Evolutionary conservation across 2,888 invertebrate species (phyloP), one percentile per base, ranked within the genome.

Genomic region (Chloroclystis v-ata): DNA sequence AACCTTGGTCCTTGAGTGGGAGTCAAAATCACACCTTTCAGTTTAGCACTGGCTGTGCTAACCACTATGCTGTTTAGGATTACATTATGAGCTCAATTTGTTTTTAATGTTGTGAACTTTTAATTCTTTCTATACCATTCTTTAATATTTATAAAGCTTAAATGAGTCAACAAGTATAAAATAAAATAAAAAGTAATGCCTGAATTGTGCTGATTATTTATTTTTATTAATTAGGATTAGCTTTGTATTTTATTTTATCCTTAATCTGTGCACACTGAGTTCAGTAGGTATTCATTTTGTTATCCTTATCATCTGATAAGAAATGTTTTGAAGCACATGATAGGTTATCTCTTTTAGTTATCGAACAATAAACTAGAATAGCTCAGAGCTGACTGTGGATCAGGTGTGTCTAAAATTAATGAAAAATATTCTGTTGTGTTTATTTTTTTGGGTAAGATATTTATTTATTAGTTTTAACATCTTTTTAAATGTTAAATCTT

Each of bases 251-350:
- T 30, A 12, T 3, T 30, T 30, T 13, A 30, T 13, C 13, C 3
- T 30, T 13, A 13, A 13, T 13, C 30, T 16, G 11, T 35, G 11
- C 20, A 20, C 7, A 11, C 1, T 14, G 16, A 28, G 37, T 52
- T 26, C 41, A 43, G 33, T 14, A 35, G 37, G 35, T 20, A 20
- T 39, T 28, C 43, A 37, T 47, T 37, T 37, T 52, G 44, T 49
- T 49, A 48, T 52, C 47, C 37, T 45, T 57, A 57, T 57, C 57
- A 49, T 37, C 4, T 10, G 57, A 57, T 57, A 55, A 53, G 42
- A 50, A 54, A 54, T 54, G 52, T 49, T 52, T 37, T 47, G 49
- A 54, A 54, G 56, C 45, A 41, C 37, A 38, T n/a, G 58, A 54
- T 58, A 58, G n/a, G 28, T 8, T 58, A 56, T 56, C 56, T 41